Conservation (phyloP, 2,797 vertebrate genomes). For the Tenualosa thibaudeaui region DNA sequence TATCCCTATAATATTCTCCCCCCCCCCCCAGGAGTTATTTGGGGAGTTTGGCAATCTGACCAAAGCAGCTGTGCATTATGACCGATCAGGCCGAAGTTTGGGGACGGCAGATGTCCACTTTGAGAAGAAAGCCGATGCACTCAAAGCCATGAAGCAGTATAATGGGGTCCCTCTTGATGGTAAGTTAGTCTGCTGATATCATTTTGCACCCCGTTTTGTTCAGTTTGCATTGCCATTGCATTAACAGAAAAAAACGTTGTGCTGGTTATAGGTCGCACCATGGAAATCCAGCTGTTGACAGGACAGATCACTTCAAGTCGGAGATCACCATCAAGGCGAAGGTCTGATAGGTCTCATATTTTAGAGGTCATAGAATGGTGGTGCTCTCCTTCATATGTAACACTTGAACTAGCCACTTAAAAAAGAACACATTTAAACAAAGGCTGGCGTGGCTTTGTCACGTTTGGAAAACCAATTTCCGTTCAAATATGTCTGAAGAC, state of each 20-base stretch:
- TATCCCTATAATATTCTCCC: too few species aligned
- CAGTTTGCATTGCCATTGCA: neutral
- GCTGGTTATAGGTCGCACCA: slow-evolving; percentile 82
- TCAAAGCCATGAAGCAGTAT: slow-evolving; percentile 99
- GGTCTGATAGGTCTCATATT: neutral
- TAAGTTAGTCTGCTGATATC: slow-evolving; percentile 57
- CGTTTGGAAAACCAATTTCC: too few species aligned
- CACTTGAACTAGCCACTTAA: too few species aligned
- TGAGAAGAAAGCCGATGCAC: slow-evolving; percentile 91
- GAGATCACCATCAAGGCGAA: slow-evolving; percentile 60
- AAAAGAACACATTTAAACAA: too few species aligned
- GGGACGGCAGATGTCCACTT: slow-evolving; percentile 98
- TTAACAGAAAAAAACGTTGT: neutral
- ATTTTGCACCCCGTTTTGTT: neutral
- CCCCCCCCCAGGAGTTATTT: slow-evolving; percentile 85
- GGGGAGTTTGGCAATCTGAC: slow-evolving; percentile 96
- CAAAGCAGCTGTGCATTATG: slow-evolving; percentile 96
- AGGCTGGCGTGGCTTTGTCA: too few species aligned
- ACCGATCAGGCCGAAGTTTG: slow-evolving; percentile 93
- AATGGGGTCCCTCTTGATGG: slow-evolving; percentile 96
- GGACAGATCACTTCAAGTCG: slow-evolving; percentile 97
- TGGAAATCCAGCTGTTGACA: slow-evolving; percentile 98
- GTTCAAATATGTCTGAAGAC: too few species aligned
- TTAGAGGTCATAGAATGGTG: neutral
- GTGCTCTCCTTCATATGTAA: too few species aligned